Evolutionary conservation across 2,888 invertebrate species (phyloP).

Genomic region (Piscicola geometra): DNA sequence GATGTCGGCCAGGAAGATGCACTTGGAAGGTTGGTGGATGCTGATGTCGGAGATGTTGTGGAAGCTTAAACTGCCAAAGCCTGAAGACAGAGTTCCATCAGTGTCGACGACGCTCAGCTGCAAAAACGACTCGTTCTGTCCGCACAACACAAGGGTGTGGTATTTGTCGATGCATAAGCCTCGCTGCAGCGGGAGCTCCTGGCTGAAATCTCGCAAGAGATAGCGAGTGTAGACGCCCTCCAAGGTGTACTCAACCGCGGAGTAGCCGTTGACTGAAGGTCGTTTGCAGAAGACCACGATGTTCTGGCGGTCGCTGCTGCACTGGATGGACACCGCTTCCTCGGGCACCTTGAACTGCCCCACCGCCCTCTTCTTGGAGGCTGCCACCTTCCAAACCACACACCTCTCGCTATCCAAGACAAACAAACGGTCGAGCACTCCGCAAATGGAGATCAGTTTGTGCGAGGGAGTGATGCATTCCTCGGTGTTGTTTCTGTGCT

Average conservation of each 20-base stretch:
- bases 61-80: constrained; percentile 9
- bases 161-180: not conserved
- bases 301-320: not conserved
- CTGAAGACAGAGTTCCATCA: constrained; percentile 17
- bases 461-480: not conserved
- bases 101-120: constrained; percentile 16
- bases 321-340: not conserved
- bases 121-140: not conserved
- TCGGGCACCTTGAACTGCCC: not conserved
- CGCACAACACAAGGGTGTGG: constrained; percentile 13
- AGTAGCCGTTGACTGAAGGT: not conserved
- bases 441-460: not conserved
- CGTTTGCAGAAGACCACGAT: not conserved
- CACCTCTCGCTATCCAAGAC: not conserved
- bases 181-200: not conserved
- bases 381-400: not conserved
- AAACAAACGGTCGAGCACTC: not conserved
- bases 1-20: constrained; percentile 14
- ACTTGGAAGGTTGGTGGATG: not conserved
- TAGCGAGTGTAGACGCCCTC: not conserved
- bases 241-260: constrained; percentile 11
- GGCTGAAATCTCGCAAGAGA: not conserved
- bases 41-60: constrained; percentile 26
- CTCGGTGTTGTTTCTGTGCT: not conserved
- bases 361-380: not conserved